A percentile compares a stretch with the other conserved stretches of the same genome.
These are phyloP conservation scores for Drosophila setosimentum DNA, from an alignment of 2,888 invertebrate genomes.

Conservation along the genomic window DNA sequence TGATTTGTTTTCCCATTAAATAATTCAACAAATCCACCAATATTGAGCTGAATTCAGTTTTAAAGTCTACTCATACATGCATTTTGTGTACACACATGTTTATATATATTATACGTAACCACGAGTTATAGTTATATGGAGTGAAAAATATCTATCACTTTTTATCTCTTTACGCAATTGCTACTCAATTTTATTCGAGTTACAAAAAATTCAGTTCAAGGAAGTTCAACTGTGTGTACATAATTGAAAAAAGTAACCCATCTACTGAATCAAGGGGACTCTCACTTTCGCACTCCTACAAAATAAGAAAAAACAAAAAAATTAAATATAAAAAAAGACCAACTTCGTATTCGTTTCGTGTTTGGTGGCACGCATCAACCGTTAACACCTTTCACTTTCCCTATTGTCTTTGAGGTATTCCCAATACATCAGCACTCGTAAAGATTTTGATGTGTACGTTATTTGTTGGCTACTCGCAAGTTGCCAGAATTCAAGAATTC, in stretches of 20 bases:
- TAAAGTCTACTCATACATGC: neutral
- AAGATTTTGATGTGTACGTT: neutral
- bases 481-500: constrained; percentile 20
- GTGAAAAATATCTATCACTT: neutral
- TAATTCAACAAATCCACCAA: neutral
- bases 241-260: neutral
- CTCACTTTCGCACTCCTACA: constrained; percentile 24
- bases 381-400: constrained; percentile 71
- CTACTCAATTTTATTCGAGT: neutral
- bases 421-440: constrained; percentile 9
- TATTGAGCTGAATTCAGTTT: neutral
- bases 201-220: neutral
- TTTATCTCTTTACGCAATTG: neutral
- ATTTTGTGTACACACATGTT: neutral
- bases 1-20: neutral
- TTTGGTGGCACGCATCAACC: constrained; percentile 36
- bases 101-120: neutral
- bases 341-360: constrained; percentile 9
- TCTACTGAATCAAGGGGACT: constrained; percentile 10
- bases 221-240: neutral
- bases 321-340: neutral
- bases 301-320: neutral
- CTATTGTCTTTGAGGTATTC: constrained; percentile 30
- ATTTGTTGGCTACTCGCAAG: neutral
- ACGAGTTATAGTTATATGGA: neutral